Conservation (phyloP, 1,140 invertebrate species). For the Lamellibrachia luymesi region DNA sequence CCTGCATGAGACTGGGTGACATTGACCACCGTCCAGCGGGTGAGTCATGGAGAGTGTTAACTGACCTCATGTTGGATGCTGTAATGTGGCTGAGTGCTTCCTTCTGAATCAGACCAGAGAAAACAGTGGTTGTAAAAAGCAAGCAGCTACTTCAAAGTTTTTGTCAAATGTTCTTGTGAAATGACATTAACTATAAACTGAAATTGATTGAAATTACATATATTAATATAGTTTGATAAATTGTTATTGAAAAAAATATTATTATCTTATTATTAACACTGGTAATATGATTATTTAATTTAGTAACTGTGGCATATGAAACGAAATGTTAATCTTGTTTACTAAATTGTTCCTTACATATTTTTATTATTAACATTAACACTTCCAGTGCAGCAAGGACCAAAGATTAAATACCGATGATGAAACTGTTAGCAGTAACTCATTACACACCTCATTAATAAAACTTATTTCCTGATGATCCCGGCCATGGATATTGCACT, state of each 20-base stretch:
- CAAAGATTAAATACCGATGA: neutral
- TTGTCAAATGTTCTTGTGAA: too few species aligned
- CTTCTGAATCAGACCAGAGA: neutral
- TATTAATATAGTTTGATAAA: neutral
- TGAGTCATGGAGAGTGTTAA: neutral
- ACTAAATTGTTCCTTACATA: neutral
- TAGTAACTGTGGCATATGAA: too few species aligned
- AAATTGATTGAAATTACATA: too few species aligned
- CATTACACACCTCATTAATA: neutral
- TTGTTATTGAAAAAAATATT: neutral
- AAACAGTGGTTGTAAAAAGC: neutral
- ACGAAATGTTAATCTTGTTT: neutral
- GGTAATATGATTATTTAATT: too few species aligned
- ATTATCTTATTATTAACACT: neutral
- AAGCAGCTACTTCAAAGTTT: too few species aligned
- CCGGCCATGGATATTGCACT: neutral
- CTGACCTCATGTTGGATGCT: neutral
- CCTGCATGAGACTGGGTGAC: neutral
- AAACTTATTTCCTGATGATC: neutral
- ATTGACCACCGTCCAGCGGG: too few species aligned
- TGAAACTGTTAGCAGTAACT: too few species aligned
- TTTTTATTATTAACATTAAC: neutral
- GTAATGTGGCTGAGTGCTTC: neutral
- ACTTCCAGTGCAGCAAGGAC: neutral
- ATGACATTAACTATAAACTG: too few species aligned